Base-by-base conservation (phyloP, 2,113 vertebrate genomes). In the Piaya cayana region DNA sequence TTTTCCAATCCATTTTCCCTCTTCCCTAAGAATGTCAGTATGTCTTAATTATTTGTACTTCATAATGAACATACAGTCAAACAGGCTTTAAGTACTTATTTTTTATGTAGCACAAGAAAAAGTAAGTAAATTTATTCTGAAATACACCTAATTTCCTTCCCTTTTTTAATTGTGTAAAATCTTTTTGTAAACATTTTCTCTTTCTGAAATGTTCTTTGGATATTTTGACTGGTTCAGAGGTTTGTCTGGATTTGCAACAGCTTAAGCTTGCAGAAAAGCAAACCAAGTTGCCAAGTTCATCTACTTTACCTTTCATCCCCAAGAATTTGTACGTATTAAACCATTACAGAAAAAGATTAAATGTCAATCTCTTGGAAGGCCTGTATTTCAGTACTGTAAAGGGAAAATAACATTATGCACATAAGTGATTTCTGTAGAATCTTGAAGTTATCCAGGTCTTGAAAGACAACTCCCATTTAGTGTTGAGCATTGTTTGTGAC, bases 281-380 rank as follows among this genome's bases (percentile, higher is more conserved):
- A 87, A 65, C 52, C 60, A 69, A 76, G 45, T 60, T 63, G 30
- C 37, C 21, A 80, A 76, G 55, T 36, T 67, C 26, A 43, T 32
- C 59, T 32, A 17, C 77, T 76, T 79, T 59, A 86, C 42, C 42
- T 92, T 92, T 83, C 42, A 84, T 65, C 85, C 94, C 37, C 60
- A 82, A 60, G 37, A 89, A 91, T 82, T 81, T 83, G 21, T 49
- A 87, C 22, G 43, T 39, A 93, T 39, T 78, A 93, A 90, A 85
- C 84, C 71, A 94, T 49, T 89, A 72, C 18, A 90, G 82, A 62
- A 53, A 63, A 78, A 62, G 92, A 93, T 68, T 76, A 95, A 96
- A 67, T 17, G 37, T 11, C 89, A 93, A n/a, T 88, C 42, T 75
- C 62, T 88, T 12, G 43, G 64, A 74, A 94, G 53, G 11, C 58